Conservation (phyloP, 2,113 vertebrate genomes). For the Chloroceryle aenea region DNA sequence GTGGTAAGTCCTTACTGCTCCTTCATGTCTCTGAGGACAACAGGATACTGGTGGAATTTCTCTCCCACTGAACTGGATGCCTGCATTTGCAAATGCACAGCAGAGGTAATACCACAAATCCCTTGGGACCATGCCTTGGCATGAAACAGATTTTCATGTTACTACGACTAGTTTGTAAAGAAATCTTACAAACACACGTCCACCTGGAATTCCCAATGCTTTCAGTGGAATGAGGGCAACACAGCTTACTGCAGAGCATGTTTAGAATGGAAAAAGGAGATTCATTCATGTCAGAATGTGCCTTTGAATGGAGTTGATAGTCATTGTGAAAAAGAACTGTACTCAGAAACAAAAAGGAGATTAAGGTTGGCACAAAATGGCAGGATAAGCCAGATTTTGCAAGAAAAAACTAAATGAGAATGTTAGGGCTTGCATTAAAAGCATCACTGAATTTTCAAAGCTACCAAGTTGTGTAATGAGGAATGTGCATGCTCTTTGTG, state of each 20-base stretch:
- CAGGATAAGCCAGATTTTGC: background rate
- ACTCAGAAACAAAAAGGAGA: background rate
- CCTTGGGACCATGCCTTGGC: no score
- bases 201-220: background rate
- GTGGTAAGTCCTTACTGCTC: background rate
- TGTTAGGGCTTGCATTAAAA: background rate
- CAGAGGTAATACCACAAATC: background rate
- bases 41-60: background rate
- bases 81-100: accelerated
- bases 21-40: background rate
- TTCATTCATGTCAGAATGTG: background rate
- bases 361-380: background rate
- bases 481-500: background rate
- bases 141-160: accelerated
- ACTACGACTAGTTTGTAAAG: background rate
- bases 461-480: background rate
- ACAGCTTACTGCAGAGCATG: background rate
- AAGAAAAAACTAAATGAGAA: background rate
- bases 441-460: background rate
- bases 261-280: background rate
- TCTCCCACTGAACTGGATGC: background rate
- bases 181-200: background rate
- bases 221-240: background rate
- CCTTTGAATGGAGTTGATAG: background rate
- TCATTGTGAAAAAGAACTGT: background rate